phyloP scores from a whole-genome alignment of 2,113 vertebrate genomes.

The Cephalopterus ornatus region DNA sequence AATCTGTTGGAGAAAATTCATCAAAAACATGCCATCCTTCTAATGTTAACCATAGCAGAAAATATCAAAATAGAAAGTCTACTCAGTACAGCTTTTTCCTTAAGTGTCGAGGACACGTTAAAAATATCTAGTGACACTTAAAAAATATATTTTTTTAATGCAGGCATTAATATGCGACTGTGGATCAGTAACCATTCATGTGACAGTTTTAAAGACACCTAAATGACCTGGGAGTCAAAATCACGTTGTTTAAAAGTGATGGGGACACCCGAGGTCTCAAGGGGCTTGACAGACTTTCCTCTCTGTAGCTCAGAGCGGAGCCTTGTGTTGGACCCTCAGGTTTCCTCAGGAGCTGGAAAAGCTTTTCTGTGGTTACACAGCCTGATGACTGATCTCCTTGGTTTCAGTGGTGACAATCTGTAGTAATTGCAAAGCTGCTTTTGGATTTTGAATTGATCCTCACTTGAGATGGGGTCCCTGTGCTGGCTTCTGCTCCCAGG shows the following conservation, averaged over 20 bases:
- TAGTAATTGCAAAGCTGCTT: neutral
- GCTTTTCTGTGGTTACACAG: neutral
- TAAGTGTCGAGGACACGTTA: neutral
- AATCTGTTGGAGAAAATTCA: conserved; percentile 24
- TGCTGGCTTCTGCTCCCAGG: neutral
- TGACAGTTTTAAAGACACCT: neutral
- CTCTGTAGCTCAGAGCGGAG: neutral
- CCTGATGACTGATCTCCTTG: neutral
- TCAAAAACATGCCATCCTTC: neutral
- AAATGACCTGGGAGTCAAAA: neutral
- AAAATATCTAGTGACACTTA: neutral
- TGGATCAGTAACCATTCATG: neutral
- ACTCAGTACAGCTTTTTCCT: neutral
- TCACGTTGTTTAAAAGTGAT: neutral
- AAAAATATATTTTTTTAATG: neutral
- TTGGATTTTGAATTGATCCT: neutral
- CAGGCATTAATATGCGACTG: neutral
- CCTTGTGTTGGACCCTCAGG: neutral
- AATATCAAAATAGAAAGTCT: neutral
- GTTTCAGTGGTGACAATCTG: neutral
- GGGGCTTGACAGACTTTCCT: neutral
- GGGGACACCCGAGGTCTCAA: neutral
- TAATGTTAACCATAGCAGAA: conserved; percentile 5
- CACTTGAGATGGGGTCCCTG: accelerated
- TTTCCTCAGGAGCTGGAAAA: neutral